A percentile compares a stretch with the other conserved stretches of the same genome.
Conservation (phyloP, 2,888 invertebrate species). For the Pharmacophagus antenor region DNA sequence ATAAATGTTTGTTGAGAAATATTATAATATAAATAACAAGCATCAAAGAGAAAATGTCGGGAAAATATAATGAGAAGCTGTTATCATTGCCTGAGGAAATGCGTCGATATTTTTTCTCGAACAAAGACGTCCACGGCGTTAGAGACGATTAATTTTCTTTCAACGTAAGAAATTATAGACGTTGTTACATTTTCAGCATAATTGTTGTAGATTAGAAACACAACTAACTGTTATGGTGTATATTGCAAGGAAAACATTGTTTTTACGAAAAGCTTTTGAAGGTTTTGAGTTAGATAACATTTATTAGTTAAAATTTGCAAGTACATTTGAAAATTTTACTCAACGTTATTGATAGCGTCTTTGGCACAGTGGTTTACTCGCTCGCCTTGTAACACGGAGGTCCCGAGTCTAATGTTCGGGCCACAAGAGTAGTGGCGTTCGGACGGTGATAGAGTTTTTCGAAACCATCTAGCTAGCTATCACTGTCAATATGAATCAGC, state of each 20-base stretch:
- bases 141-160: constrained; percentile 10
- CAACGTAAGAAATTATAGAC: constrained; percentile 5
- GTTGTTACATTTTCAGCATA: constrained; percentile 10
- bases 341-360: too few relatives aligned
- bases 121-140: constrained; percentile 15
- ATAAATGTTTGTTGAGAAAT: background rate
- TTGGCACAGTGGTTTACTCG: too few relatives aligned
- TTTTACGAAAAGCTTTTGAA: background rate
- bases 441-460: too few relatives aligned
- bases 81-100: constrained; percentile 18
- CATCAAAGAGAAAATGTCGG: constrained; percentile 6
- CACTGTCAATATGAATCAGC: too few relatives aligned
- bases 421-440: too few relatives aligned
- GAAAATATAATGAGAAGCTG: background rate
- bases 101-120: constrained; percentile 19
- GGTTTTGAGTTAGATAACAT: background rate
- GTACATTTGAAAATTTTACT: too few relatives aligned
- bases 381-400: too few relatives aligned
- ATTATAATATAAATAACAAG: constrained; percentile 5
- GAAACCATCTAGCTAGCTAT: too few relatives aligned
- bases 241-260: background rate
- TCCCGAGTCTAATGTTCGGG: too few relatives aligned
- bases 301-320: too few relatives aligned
- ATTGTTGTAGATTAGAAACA: constrained; percentile 13
- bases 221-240: background rate